Evolutionary conservation across 2,797 vertebrate species (phyloP), one percentile per base, ranked within the genome.

Genomic region (Danio tinwini): DNA sequence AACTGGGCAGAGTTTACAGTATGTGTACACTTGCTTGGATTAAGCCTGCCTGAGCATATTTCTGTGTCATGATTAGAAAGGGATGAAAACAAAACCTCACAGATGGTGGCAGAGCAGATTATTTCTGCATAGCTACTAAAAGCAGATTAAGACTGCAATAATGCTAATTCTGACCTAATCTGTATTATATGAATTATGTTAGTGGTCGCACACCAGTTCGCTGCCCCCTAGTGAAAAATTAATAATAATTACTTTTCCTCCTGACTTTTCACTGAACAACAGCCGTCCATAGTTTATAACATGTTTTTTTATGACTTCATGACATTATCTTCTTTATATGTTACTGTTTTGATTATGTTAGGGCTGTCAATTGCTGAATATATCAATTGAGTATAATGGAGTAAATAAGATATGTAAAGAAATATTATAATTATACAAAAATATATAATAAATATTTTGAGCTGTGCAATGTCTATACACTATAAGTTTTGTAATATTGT

Each of bases 91-190:
- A 75, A 68, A 73, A 37, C 44, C 53, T 62, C 69, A 50, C 61
- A 44, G 53, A 42, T 59, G 58, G 74, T 63, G 67, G 45, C 7
- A 4, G 13, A 14, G 40, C 12, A 64, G 74, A 64, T 77, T 65
- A 52, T 58, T 67, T 64, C 37, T 19, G 49, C 67, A 29, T 63
- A 62, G 59, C 59, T 56, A 59, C 74, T 77, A 49, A 65, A 58
- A 77, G 19, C 9, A 58, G 67, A 82, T 78, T 67, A 74, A 49
- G 37, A 37, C 5, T 45, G 16, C 69, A 68, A 59, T 74, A 68
- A 52, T 61, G 63, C 75, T 53, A 68, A 72, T 77, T 72, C 74
- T 74, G 14, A 29, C 61, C 44, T 64, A 78, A 82, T 80, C 77
- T 80, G 14, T 73, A 19, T 72, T 80, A 56, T 55, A 79, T 80